phyloP scores from a whole-genome alignment of 92 coral and sea anemone genomes.

The Actinostola sp. region DNA sequence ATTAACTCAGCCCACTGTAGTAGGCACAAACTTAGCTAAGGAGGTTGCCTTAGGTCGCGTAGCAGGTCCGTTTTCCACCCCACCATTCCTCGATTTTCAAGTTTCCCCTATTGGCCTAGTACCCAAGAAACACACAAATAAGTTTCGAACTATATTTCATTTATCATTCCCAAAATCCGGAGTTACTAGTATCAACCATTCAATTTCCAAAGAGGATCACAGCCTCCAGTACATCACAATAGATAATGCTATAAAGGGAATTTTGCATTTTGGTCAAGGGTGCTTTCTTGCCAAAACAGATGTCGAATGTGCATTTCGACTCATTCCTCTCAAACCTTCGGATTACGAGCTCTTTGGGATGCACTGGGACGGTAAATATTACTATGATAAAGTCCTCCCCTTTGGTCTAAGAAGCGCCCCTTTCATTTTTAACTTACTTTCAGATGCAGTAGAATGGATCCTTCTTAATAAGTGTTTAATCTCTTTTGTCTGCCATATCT shows the following conservation, averaged over 20 bases:
- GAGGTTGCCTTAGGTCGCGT: slow-evolving; percentile 49
- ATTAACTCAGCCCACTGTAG: slow-evolving; percentile 23
- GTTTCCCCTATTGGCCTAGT: slow-evolving; percentile 60
- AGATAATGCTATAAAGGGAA: slow-evolving; percentile 57
- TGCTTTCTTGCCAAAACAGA: slow-evolving; percentile 68
- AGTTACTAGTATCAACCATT: slow-evolving; percentile 45
- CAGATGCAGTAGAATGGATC: slow-evolving; percentile 68
- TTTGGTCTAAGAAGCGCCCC: slow-evolving; percentile 68
- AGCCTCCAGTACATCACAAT: slow-evolving; percentile 61
- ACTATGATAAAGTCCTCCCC: slow-evolving; percentile 39
- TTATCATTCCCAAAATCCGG: slow-evolving; percentile 61
- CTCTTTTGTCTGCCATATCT: slow-evolving; percentile 59
- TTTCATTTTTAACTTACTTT: slow-evolving; percentile 48
- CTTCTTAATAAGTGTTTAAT: slow-evolving; percentile 38
- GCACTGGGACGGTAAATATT: slow-evolving; percentile 49
- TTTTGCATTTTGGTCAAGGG: slow-evolving; percentile 31
- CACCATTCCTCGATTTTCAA: slow-evolving; percentile 59
- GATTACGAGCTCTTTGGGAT: slow-evolving; percentile 67
- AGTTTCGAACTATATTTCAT: too few relatives aligned
- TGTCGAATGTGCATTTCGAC: slow-evolving; percentile 56
- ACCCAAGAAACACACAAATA: slow-evolving; percentile 58
- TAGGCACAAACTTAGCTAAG: slow-evolving; percentile 27
- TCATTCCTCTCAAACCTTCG: slow-evolving; percentile 37
- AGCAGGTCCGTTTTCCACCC: slow-evolving; percentile 37
- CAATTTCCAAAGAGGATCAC: slow-evolving; percentile 60